Evolutionary conservation across 2,888 invertebrate species (phyloP), one percentile per base, ranked within the genome.

Genomic region (Therioaphis trifolii): DNA sequence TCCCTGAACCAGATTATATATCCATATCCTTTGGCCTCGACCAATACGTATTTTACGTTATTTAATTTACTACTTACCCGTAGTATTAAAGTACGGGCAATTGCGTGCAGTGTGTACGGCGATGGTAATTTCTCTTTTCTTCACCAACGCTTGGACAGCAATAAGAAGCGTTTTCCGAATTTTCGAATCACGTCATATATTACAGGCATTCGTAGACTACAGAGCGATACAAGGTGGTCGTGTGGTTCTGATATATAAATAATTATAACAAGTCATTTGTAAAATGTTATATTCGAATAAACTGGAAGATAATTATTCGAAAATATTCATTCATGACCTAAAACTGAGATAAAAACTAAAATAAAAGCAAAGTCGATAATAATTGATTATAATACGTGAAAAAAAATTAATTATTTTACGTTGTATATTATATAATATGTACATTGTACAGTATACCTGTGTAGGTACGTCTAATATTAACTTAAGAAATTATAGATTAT

Each of bases 21-120:
- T 15, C n/a, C 24, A 63, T 40, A 72, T 82, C 80, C 71, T 82
- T 66, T 14, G 63, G 9, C 82, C 82, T 82, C 18, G 74, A 63
- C 63, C 49, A 5, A 52, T 35, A 61, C 18, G 35, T 29, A 49
- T 71, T 71, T 61, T 7, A 52, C 12, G 71, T 72, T 61, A 80
- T 71, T 80, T 46, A 61, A 61, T 72, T 58, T 63, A 66, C 46
- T 74, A 82, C 35, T 46, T 43, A 55, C 15, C 58, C 63, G 79
- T 43, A 79, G n/a, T n/a, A n/a, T n/a, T n/a, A 79, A 78, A 79
- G 55, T 61, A 71, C 58, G 61, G 49, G 71, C 29, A 55, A 27
- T 46, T 40, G n/a, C 11, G 18, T 40, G 15, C 46, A 63, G 43
- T 7, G 2, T 46, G 4, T 29, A 7, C 35, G 21, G 61, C 18